Base-by-base conservation (phyloP, 2,888 invertebrate genomes). In the Macrophya alboannulata region DNA sequence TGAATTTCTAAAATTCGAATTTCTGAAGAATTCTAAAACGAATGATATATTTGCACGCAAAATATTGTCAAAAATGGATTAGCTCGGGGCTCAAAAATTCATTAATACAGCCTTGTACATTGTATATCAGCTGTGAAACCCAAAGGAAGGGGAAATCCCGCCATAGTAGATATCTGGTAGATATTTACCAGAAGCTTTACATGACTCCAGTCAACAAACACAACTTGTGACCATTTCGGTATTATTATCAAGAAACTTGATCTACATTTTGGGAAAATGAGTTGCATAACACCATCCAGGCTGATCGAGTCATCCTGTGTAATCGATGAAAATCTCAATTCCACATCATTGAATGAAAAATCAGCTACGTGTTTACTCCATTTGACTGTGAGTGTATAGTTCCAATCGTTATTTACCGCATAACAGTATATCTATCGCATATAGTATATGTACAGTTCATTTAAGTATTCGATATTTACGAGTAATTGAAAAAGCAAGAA, bases 241-340 rank as follows among this genome's bases (percentile, higher is more conserved):
- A 12, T 25, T 25, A 62, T 62, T 25, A 25, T 25, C 25, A 0
- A 62, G 5, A 21, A 62, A 45, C 45, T 21, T 43, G 6, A 74
- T 43, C 12, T 12, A 9, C 10, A 17, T 8, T 55, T 25, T n/a
- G 45, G 17, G 4, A 86, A 21, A 59, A 87, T 87, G 88, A 86
- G 86, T 48, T 83, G 77, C 12, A 72, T 88, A 81, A 85, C 85
- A 71, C 88, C 88, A 48, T 76, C 88, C 10, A 86, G 85, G 84
- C 86, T 89, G 0, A 85, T 89, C n/a, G 88, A 87, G 83, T 87
- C 88, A 10, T 87, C 87, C 6, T 89, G 87, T 48, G 87, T 85
- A 43, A 88, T 89, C n/a, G 88, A 89, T 71, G 88, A 89, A 45
- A 88, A 86, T 86, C 59, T 88, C 43, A 86, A 86, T 17, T 86